A percentile compares a stretch with the other conserved stretches of the same genome.
Evolutionary conservation across 2,113 vertebrate species (phyloP).

Genomic region (Tilapia sparmanii): DNA sequence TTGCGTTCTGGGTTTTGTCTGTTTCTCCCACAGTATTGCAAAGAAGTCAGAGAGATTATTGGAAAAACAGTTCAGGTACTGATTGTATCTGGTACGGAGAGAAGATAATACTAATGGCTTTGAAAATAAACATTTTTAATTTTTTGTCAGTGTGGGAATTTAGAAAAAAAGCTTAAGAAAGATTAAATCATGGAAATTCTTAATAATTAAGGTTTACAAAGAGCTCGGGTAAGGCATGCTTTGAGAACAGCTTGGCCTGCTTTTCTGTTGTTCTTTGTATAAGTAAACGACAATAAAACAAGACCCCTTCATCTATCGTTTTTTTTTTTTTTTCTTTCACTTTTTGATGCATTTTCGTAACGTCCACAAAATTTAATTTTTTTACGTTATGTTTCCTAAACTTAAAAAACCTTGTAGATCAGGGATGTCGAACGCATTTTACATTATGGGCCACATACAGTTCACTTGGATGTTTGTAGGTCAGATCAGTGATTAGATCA

Average conservation of each 20-base stretch:
- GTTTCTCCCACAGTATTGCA: not conserved
- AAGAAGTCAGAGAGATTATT: not conserved
- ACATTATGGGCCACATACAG: not conserved
- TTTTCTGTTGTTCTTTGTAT: not conserved
- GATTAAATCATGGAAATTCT: not conserved
- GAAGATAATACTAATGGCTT: not conserved
- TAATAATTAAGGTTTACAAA: not conserved
- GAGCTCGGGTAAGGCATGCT: not conserved
- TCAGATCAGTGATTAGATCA: not conserved
- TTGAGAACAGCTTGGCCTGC: not conserved
- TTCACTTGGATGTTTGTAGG: not conserved
- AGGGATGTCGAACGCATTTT: not conserved
- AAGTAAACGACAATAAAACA: not conserved
- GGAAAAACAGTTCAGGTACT: not conserved
- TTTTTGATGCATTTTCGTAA: not conserved
- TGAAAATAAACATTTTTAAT: not conserved
- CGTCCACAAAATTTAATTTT: not conserved
- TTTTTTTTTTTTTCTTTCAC: accelerated
- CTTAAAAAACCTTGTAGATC: not conserved
- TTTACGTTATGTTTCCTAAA: not conserved
- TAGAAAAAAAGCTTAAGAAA: not conserved
- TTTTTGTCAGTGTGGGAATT: not conserved
- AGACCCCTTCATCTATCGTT: not conserved
- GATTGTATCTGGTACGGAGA: not conserved
- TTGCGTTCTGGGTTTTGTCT: not conserved